Base-by-base conservation (phyloP, 1,140 invertebrate genomes). In the Drosophila mojavensis region DNA sequence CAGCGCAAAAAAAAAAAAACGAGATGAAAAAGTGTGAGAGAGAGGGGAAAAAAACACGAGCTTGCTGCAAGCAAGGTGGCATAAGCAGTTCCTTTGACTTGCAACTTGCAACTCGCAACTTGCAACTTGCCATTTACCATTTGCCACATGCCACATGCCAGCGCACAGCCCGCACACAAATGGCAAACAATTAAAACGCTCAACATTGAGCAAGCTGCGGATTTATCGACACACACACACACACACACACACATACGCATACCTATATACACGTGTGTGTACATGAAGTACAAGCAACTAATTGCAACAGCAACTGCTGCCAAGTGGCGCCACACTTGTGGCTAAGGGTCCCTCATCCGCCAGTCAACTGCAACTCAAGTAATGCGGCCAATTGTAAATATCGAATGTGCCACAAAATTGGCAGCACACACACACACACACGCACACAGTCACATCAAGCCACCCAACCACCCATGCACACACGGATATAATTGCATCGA, bases 301-400 rank as follows among this genome's bases (percentile, higher is more conserved):
- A 66, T 50, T 73, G 63, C 30, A 73, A 54, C 39, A 47, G 55
- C 28, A 59, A 66, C 62, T 65, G 63, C 69, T 66, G 55, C 28
- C 62, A 65, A 71, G 54, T 72, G 69, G 62, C 69, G 54, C 69
- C 69, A 43, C 61, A 58, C 68, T 71, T 56, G 53, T 64, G 61
- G 60, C 59, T 66, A 66, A 58, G 64, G 30, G 56, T 55, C 28
- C 43, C 54, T 64, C 17, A 15, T 28, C 48, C 48, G 60, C 51
- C 53, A 51, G 59, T 62, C 51, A 24, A 20, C 47, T 67, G 65
- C 74, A 85, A 64, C 81, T 88, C 78, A 88, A 82, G 83, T 82
- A 86, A 81, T 86, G 82, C 67, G 53, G 83, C 83, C 83, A 86
- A 88, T 86, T 88, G 83, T 82, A 86, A 88, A 88, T 79, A 76